phyloP scores from a whole-genome alignment of 2,797 vertebrate genomes.

The Muscicapa striata region DNA sequence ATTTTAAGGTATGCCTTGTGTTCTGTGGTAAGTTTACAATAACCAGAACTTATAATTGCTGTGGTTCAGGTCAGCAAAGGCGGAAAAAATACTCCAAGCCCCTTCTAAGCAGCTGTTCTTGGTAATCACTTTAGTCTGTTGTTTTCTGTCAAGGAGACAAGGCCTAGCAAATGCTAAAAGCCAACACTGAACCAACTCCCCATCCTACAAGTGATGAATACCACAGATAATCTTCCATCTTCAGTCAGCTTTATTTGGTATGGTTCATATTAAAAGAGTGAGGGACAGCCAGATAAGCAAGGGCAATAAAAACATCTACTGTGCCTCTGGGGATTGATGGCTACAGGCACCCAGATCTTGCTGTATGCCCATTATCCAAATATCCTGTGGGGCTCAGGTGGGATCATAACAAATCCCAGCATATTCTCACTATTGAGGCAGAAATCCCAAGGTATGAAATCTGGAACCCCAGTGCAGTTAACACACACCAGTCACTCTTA shows the following conservation, averaged over 20 bases:
- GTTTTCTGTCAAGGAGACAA: slow-evolving; percentile 70
- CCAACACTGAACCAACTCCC: slow-evolving; percentile 32
- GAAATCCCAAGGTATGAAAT: neutral
- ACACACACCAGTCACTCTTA: neutral
- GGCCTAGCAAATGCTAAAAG: slow-evolving; percentile 49
- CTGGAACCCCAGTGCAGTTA: neutral
- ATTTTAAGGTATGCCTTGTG: slow-evolving; percentile 75
- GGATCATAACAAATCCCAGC: neutral
- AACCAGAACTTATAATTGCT: slow-evolving; percentile 74
- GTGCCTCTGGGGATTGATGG: neutral
- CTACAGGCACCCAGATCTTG: neutral
- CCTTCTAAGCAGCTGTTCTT: slow-evolving; percentile 63
- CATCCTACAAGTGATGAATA: slow-evolving; percentile 31
- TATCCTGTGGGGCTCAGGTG: neutral
- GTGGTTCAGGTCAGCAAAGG: slow-evolving; percentile 66
- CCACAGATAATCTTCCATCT: slow-evolving; percentile 41
- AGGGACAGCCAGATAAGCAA: slow-evolving; percentile 40
- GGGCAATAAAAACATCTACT: slow-evolving; percentile 25
- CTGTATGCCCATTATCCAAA: neutral
- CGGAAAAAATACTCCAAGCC: slow-evolving; percentile 51
- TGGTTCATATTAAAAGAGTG: slow-evolving; percentile 46
- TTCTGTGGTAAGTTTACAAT: slow-evolving; percentile 76
- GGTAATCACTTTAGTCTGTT: slow-evolving; percentile 50
- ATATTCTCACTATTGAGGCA: neutral
- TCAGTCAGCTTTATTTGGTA: slow-evolving; percentile 41